Conservation (phyloP, 2,113 vertebrate genomes). For the Poeciliopsis occidentalis region DNA sequence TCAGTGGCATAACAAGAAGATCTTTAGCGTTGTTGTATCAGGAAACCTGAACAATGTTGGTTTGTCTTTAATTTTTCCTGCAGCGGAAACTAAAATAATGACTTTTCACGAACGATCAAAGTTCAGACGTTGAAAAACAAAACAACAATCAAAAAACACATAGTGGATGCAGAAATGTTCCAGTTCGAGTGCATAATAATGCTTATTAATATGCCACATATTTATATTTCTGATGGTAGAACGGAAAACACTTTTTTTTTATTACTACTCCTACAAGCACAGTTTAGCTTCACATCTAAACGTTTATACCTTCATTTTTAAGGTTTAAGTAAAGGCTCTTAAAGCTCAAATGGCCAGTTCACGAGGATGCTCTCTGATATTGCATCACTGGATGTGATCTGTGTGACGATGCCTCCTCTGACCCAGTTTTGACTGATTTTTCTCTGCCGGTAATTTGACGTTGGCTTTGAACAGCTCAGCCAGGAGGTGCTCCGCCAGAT, state of each 20-base stretch:
- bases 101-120: too few species aligned
- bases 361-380: conserved; percentile 40
- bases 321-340: neutral
- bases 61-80: too few species aligned
- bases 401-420: conserved; percentile 65
- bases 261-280: neutral
- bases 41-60: too few species aligned
- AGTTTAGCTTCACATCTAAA: neutral
- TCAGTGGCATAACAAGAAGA: neutral
- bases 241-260: neutral
- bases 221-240: neutral
- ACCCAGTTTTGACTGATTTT: conserved; percentile 69
- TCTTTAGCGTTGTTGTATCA: neutral
- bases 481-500: conserved; percentile 47
- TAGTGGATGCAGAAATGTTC: neutral
- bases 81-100: too few species aligned
- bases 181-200: too few species aligned
- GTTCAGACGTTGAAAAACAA: neutral
- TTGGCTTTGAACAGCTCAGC: conserved; percentile 57
- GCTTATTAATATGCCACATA: too few species aligned
- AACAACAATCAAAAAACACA: neutral
- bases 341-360: conserved; percentile 9
- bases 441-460: conserved; percentile 38
- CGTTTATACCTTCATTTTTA: neutral
- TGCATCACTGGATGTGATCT: conserved; percentile 55